Conservation (phyloP, 2,113 vertebrate species). For the Urocynchramus pylzowi region DNA sequence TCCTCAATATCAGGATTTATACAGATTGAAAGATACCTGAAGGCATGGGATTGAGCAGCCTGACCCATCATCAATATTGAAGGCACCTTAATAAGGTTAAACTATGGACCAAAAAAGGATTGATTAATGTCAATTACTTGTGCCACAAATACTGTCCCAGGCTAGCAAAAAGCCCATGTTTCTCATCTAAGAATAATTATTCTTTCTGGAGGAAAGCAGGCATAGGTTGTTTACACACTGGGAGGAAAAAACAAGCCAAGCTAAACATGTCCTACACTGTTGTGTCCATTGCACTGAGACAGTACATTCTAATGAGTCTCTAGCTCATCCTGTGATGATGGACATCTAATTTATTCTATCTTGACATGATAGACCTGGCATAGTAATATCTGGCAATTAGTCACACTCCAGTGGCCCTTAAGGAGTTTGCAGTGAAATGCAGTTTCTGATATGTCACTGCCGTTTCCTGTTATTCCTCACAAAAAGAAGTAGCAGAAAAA, state of each 20-base stretch:
- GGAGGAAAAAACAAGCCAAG: neutral
- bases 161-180: neutral
- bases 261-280: neutral
- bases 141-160: neutral
- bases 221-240: neutral
- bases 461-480: neutral
- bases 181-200: neutral
- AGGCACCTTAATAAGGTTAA: neutral
- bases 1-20: neutral
- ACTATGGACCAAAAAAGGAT: neutral
- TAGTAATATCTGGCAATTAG: constrained; percentile 9
- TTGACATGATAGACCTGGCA: neutral
- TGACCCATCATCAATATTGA: neutral
- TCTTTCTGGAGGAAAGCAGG: neutral
- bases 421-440: neutral
- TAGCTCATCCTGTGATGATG: constrained; percentile 13
- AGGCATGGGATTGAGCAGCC: neutral
- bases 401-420: neutral
- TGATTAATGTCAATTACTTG: neutral
- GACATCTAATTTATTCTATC: constrained; percentile 30
- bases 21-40: neutral
- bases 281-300: neutral
- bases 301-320: neutral
- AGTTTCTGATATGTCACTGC: neutral
- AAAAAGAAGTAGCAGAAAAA: neutral